Conservation (phyloP, 2,888 invertebrate genomes). For the Magallana nippona region DNA sequence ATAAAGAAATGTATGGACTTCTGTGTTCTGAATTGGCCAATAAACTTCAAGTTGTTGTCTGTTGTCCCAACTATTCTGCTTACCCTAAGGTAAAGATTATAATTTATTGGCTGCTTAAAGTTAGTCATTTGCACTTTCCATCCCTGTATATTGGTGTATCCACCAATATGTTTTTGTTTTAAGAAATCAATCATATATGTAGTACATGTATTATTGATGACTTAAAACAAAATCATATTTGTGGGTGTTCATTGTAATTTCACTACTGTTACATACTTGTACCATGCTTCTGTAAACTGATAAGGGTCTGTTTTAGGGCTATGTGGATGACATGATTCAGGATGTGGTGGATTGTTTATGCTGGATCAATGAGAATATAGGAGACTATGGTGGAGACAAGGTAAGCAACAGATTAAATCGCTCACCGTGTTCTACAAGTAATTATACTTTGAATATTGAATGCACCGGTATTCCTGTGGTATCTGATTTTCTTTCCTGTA, state of each 20-base stretch:
- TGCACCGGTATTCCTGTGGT: neutral
- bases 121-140: no score
- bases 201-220: no score
- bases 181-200: no score
- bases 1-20: constrained; percentile 76
- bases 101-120: no score
- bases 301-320: constrained; percentile 68
- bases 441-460: no score
- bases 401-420: constrained; percentile 56
- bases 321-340: constrained; percentile 79
- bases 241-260: no score
- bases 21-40: constrained; percentile 74
- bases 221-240: no score
- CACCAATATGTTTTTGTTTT: no score
- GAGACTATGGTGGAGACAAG: constrained; percentile 74
- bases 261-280: constrained; percentile 2
- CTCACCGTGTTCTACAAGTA: neutral
- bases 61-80: constrained; percentile 76
- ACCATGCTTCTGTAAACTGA: neutral
- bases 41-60: constrained; percentile 70
- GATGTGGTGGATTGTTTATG: constrained; percentile 75
- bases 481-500: constrained; percentile 49
- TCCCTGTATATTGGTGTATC: no score
- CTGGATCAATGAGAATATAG: constrained; percentile 73
- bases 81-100: constrained; percentile 73